Evolutionary conservation across 2,888 invertebrate species (phyloP), one percentile per base, ranked within the genome.

Genomic region (Drepana falcataria): DNA sequence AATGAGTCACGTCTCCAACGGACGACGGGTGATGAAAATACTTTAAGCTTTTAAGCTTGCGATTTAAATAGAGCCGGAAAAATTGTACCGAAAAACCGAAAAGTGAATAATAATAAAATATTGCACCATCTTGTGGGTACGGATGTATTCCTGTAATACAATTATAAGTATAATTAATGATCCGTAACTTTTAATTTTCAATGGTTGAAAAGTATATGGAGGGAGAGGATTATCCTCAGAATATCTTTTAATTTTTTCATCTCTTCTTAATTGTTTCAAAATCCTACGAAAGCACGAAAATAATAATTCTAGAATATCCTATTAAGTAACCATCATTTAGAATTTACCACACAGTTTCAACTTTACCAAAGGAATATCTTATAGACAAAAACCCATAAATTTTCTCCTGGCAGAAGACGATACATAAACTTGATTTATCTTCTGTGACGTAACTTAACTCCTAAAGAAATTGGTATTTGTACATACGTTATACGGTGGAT

Each of bases 401-500:
- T 82, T 77, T 65, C 67, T 68, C 78, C 81, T 80, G 85, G 82
- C 87, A 85, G 81, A 79, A 72, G 68, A 77, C 73, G 90, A 83
- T 88, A 85, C 88, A 88, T 88, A 88, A 90, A 89, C 83, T 83
- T 89, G 88, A 89, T 89, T 89, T 89, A 89, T 88, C 77, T 82
- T 68, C 75, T 73, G 77, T 85, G 81, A 86, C 82, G 78, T 77
- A 77, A 76, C 78, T 81, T 83, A 84, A 83, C 82, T 86, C 75
- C 76, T 77, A 81, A 80, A 83, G 83, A 76, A 84, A 81, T 79
- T 51, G 40, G 33, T 41, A 34, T 40, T 6, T 6, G 35, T 35
- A 48, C 82, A 77, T 77, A 74, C 69, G 73, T 78, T 71, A 54
- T 67, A 71, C 69, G 70, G 71, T 73, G 44, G 44, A 44, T 44